Evolutionary conservation across 2,888 invertebrate genomes (phyloP).

Genomic region (Agrotis segetum): DNA sequence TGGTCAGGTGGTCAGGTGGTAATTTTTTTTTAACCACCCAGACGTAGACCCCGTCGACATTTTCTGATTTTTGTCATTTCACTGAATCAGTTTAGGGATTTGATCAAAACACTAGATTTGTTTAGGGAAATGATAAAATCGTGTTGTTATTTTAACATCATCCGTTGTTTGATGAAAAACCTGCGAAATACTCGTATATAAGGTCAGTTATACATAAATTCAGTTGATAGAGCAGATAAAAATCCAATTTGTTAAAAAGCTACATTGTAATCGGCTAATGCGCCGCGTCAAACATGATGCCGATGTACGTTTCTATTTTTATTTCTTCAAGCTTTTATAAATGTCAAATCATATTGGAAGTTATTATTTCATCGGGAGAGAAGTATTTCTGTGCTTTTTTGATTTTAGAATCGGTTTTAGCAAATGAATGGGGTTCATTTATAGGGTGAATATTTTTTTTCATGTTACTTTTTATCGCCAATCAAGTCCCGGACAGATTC

Average conservation of each 20-base stretch:
- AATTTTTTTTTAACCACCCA: no score
- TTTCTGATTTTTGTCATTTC: no score
- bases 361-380: constrained; percentile 33
- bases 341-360: constrained; percentile 41
- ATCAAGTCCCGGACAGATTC: background rate
- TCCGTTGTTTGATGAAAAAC: no score
- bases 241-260: constrained; percentile 52
- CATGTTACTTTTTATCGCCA: background rate
- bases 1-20: no score
- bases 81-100: no score
- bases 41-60: no score
- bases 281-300: constrained; percentile 23
- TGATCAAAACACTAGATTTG: no score
- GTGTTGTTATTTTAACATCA: no score
- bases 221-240: constrained; percentile 40
- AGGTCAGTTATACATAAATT: constrained; percentile 33
- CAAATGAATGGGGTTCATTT: background rate
- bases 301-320: constrained; percentile 26
- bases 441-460: background rate
- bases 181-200: no score
- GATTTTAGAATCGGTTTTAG: background rate
- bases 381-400: background rate
- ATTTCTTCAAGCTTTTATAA: constrained; percentile 21
- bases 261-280: constrained; percentile 54
- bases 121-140: no score